Evolutionary conservation across 1,140 invertebrate species (phyloP).

Genomic region (Musca domestica): DNA sequence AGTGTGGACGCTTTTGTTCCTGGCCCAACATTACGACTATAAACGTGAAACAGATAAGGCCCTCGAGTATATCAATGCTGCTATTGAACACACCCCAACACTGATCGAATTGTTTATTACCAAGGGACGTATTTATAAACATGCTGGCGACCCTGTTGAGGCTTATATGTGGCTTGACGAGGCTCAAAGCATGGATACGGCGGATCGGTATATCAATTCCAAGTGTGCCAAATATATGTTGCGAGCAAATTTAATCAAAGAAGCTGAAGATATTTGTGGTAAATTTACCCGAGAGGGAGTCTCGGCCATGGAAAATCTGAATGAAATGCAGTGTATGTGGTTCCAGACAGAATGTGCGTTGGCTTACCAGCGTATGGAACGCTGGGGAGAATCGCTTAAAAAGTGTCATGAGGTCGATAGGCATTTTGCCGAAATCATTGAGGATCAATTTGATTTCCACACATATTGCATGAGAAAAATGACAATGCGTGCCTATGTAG

Average conservation of each 20-base stretch:
- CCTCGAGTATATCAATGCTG: slow-evolving; percentile 83
- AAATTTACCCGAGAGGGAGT: slow-evolving; percentile 97
- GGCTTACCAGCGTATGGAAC: slow-evolving; percentile 82
- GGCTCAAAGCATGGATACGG: slow-evolving; percentile 96
- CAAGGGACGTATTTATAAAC: slow-evolving; percentile 98
- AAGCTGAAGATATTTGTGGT: slow-evolving; percentile 94
- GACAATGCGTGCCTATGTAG: slow-evolving; percentile 95
- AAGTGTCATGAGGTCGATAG: slow-evolving; percentile 98
- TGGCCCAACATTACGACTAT: slow-evolving; percentile 95
- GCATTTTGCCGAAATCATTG: slow-evolving; percentile 98
- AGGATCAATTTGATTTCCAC: slow-evolving; percentile 99
- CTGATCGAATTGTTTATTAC: slow-evolving; percentile 96
- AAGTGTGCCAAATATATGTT: slow-evolving; percentile 99
- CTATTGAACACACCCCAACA: slow-evolving; percentile 96
- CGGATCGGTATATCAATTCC: slow-evolving; percentile 98
- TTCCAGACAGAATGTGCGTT: slow-evolving; percentile 96
- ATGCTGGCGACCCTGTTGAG: slow-evolving; percentile 87
- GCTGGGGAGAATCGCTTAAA: slow-evolving; percentile 94
- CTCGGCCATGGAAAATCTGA: slow-evolving; percentile 94
- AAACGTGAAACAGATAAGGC: slow-evolving; percentile 79
- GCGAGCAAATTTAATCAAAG: slow-evolving; percentile 85
- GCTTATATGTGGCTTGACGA: slow-evolving; percentile 93
- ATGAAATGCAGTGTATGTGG: slow-evolving; percentile 99
- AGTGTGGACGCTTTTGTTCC: slow-evolving; percentile 93
- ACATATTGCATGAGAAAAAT: slow-evolving; percentile 99